Conservation (phyloP, 1,140 invertebrate genomes). For the Neotoxoptera formosana region DNA sequence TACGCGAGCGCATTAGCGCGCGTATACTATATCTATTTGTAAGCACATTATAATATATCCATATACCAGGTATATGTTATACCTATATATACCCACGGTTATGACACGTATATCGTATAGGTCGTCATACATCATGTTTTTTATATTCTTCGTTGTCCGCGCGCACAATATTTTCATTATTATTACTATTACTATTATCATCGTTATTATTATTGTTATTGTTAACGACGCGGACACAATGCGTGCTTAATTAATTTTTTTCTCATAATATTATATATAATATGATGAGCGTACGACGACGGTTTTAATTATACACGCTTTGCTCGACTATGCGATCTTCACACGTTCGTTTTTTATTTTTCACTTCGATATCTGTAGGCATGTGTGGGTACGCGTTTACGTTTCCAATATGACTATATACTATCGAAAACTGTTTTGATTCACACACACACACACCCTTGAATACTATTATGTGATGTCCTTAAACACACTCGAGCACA, state of each 20-base stretch:
- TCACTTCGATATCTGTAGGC: background rate
- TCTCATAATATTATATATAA: conserved; percentile 15
- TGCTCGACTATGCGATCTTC: conserved; percentile 4
- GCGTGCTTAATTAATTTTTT: conserved; percentile 45
- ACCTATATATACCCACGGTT: background rate
- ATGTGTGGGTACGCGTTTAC: background rate
- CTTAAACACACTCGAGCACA: background rate
- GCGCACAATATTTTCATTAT: conserved; percentile 1
- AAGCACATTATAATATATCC: background rate
- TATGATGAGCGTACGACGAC: background rate
- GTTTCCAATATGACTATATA: background rate
- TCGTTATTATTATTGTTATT: conserved; percentile 12
- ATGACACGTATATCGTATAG: background rate
- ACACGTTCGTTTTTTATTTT: conserved; percentile 26
- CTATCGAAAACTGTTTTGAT: background rate
- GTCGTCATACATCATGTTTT: too few relatives aligned
- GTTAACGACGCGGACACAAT: conserved; percentile 6
- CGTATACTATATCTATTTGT: background rate
- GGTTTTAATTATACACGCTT: conserved; percentile 39
- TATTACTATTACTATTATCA: background rate
- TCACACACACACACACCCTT: too few relatives aligned
- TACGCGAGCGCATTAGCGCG: background rate
- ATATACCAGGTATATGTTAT: background rate
- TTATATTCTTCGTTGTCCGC: background rate
- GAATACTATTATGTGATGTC: background rate